A percentile compares a stretch with the other conserved stretches of the same genome.
Conservation (phyloP, 1,140 invertebrate species). For the Branchinecta lynchi region DNA sequence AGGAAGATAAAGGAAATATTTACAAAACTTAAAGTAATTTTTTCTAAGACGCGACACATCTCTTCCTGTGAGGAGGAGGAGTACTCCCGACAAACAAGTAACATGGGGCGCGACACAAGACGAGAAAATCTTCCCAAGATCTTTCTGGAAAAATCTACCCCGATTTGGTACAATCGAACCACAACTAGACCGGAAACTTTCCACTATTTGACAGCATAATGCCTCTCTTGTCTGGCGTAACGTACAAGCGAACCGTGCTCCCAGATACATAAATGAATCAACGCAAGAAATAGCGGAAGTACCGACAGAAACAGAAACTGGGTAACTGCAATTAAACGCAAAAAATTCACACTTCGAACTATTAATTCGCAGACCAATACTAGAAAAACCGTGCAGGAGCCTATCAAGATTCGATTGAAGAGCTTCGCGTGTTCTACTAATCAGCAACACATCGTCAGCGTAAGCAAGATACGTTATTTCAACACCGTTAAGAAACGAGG, state of each 20-base stretch:
- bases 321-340: background rate
- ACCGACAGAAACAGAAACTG: constrained; percentile 7
- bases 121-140: background rate
- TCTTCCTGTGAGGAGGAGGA: constrained; percentile 1
- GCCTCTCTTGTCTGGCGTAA: constrained; percentile 9
- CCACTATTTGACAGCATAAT: background rate
- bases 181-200: background rate
- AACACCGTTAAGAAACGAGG: background rate
- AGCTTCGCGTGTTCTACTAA: constrained; percentile 8
- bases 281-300: constrained; percentile 9
- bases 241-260: constrained; percentile 11
- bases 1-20: constrained; percentile 11
- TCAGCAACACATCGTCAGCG: background rate
- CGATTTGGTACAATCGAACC: constrained; percentile 9
- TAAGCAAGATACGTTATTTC: background rate
- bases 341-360: constrained; percentile 11
- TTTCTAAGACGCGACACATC: constrained; percentile 10
- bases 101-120: constrained; percentile 8
- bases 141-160: background rate
- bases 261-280: constrained; percentile 9
- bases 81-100: background rate
- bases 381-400: background rate
- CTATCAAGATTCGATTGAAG: constrained; percentile 11
- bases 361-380: constrained; percentile 3
- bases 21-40: constrained; percentile 10